A percentile compares a stretch with the other conserved stretches of the same genome.
Evolutionary conservation across 2,888 invertebrate species (phyloP).

Genomic region (Dynastes hyllus): DNA sequence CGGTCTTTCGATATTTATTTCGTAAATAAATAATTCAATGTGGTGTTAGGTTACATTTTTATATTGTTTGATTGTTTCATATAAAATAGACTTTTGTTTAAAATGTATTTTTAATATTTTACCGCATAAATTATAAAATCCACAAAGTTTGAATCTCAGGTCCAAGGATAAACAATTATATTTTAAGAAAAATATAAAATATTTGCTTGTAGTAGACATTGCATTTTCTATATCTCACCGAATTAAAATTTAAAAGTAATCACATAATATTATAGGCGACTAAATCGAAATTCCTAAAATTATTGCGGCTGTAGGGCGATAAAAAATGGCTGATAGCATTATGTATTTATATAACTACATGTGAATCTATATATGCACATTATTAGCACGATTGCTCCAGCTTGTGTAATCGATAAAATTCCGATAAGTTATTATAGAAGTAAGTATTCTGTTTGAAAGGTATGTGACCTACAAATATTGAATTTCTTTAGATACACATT

Average conservation of each 20-base stretch:
- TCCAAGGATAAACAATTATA: too few relatives aligned
- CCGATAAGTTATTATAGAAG: constrained; percentile 15
- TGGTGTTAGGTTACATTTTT: too few relatives aligned
- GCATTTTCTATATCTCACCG: too few relatives aligned
- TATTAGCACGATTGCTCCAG: constrained; percentile 20
- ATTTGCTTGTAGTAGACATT: too few relatives aligned
- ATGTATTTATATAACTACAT: neutral
- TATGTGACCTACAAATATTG: constrained; percentile 25
- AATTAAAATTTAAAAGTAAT: neutral
- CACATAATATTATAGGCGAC: constrained; percentile 11
- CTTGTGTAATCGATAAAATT: constrained; percentile 33
- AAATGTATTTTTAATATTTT: too few relatives aligned
- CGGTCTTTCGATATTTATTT: too few relatives aligned
- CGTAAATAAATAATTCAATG: too few relatives aligned
- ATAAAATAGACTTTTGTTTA: too few relatives aligned
- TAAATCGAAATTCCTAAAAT: constrained; percentile 20
- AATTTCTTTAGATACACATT: constrained; percentile 4
- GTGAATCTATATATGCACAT: constrained; percentile 7
- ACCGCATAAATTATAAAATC: too few relatives aligned
- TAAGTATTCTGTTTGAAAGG: constrained; percentile 7
- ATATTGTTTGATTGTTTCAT: too few relatives aligned
- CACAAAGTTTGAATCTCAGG: too few relatives aligned
- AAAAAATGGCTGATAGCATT: constrained; percentile 1
- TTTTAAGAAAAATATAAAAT: too few relatives aligned
- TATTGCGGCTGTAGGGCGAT: neutral